Evolutionary conservation across 2,797 vertebrate species (phyloP), one percentile per base, ranked within the genome.

Genomic region (Halcyon badia): DNA sequence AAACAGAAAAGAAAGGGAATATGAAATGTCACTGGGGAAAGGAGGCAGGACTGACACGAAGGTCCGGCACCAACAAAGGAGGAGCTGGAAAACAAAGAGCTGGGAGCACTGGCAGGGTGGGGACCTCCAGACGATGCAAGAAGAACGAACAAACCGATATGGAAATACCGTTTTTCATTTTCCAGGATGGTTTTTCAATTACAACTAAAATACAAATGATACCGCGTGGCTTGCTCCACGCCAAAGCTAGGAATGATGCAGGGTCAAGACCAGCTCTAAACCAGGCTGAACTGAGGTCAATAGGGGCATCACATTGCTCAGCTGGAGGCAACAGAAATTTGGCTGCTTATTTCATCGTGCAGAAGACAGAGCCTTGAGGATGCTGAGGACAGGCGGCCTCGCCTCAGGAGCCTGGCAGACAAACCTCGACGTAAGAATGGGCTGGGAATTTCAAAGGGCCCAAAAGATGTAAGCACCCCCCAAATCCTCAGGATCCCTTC

Each of bases 1-100:
- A 80, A 91, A 94, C 46, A 77, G 88, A 93, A 95, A 91, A 90
- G 70, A 94, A 92, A 88, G 28, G 60, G 56, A 81, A 35, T 25
- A 54, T 12, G 65, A 79, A 89, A 79, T 8, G 15, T 83, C 56
- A 24, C 52, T 41, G 61, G 51, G 30, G 87, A 88, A 81, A 79
- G 0, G 6, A 76, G 54, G 83, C 9, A 8, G 70, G 75, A 77
- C 28, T 0, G 2, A 80, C 60, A 52, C 3, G 10, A 95, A 42
- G 31, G 64, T 73, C 90, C 35, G 1, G 30, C 0, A 0, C 41
- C 24, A 82, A 91, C 37, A 10, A 37, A 0, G 0, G 46, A 82
- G 18, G 12, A 83, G 64, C 35, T 70, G 75, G 46, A 87, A 92
- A 87, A 83, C 26, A 69, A 69, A 42, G 72, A 83, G 46, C 24